Conservation (phyloP, 2,888 invertebrate genomes). For the Drosophila prostipennis region DNA sequence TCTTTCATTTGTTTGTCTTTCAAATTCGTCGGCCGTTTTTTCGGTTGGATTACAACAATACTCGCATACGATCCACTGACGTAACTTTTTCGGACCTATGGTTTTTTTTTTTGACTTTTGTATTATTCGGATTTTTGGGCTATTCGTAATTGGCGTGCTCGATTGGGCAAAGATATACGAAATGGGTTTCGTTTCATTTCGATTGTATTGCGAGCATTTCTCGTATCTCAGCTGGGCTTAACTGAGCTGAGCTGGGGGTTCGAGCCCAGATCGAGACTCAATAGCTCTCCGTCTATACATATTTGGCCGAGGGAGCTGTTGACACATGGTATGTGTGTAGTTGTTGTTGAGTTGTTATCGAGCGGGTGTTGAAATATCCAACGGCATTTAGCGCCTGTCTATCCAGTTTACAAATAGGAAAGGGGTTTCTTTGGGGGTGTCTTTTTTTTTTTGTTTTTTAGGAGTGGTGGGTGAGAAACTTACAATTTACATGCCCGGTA, state of each 20-base stretch:
- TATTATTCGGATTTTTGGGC: constrained; percentile 16
- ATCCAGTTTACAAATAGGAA: constrained; percentile 22
- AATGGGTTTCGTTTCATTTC: constrained; percentile 31
- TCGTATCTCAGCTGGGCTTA: constrained; percentile 11
- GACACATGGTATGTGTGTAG: constrained; percentile 19
- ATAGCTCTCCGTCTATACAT: neutral
- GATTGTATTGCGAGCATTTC: constrained; percentile 29
- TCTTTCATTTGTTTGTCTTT: constrained; percentile 41
- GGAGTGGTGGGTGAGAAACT: constrained; percentile 12
- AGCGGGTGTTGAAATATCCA: constrained; percentile 66
- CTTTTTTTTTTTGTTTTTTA: too few species aligned
- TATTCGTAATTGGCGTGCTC: constrained; percentile 71
- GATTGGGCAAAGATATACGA: constrained; percentile 70
- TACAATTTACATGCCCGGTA: constrained; percentile 7
- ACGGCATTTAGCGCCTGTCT: constrained; percentile 28
- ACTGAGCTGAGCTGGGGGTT: neutral
- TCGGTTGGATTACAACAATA: constrained; percentile 62
- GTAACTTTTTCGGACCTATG: constrained; percentile 47
- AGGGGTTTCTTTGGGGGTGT: constrained; percentile 6
- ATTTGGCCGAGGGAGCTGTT: constrained; percentile 26
- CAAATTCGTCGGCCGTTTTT: constrained; percentile 48
- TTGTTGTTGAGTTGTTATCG: constrained; percentile 29
- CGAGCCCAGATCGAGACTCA: constrained; percentile 4
- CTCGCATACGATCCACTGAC: constrained; percentile 51
- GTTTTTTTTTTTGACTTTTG: constrained; percentile 38